Evolutionary conservation across 2,888 invertebrate genomes (phyloP).

Genomic region (Eupithecia abbreviata): DNA sequence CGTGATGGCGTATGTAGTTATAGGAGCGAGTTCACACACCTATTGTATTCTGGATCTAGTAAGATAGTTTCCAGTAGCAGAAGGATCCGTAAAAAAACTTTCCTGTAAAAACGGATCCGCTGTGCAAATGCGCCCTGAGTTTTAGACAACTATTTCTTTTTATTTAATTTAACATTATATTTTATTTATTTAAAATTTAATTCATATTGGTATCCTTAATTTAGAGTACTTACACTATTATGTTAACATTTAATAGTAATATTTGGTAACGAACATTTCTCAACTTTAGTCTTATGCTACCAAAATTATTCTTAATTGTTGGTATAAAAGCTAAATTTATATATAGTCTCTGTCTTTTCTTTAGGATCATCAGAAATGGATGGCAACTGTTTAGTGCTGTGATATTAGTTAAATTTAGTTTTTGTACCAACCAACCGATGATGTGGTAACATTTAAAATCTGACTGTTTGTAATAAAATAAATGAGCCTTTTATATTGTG

Average conservation of each 20-base stretch:
- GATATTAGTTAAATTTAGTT: background rate
- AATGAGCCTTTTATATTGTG: too few relatives aligned
- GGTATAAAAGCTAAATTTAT: background rate
- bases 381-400: background rate
- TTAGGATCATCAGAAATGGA: background rate
- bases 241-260: slow-evolving; percentile 43
- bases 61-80: too few relatives aligned
- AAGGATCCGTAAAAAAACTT: too few relatives aligned
- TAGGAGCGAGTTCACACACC: too few relatives aligned
- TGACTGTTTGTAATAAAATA: too few relatives aligned
- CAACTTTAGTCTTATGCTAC: slow-evolving; percentile 3
- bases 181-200: background rate
- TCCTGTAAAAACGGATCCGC: too few relatives aligned
- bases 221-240: slow-evolving; percentile 5
- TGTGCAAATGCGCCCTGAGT: too few relatives aligned
- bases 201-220: background rate
- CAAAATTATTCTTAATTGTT: slow-evolving; percentile 2
- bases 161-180: background rate
- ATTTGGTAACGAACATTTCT: slow-evolving; percentile 49
- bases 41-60: too few relatives aligned
- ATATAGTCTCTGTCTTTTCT: background rate
- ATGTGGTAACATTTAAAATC: background rate
- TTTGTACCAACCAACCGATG: background rate
- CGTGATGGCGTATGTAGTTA: too few relatives aligned
- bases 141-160: background rate